These are phyloP conservation scores for Apteryx owenii DNA, from an alignment of 2,113 vertebrate species.

Conservation along the genomic window DNA sequence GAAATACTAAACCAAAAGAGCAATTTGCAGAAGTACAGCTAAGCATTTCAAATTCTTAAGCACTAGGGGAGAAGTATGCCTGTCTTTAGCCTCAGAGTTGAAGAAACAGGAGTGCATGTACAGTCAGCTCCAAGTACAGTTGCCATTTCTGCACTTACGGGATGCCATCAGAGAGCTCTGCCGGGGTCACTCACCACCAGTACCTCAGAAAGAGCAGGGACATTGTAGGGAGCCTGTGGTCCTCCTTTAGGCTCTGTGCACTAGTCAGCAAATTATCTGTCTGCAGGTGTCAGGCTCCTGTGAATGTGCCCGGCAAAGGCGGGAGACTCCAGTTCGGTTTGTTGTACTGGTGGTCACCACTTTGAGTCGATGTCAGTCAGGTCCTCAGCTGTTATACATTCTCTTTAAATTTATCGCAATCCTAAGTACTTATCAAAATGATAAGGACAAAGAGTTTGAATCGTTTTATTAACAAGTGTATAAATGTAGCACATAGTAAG, in stretches of 20 bases:
- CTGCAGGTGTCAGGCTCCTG: neutral
- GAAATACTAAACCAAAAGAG: neutral
- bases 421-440: neutral
- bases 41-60: neutral
- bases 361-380: neutral
- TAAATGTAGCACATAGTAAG: neutral
- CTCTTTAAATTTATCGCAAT: neutral
- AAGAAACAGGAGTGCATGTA: neutral
- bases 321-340: neutral
- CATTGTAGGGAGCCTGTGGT: neutral
- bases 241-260: neutral
- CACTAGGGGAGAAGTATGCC: neutral
- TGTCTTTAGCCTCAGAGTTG: neutral
- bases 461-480: neutral
- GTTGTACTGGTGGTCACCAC: no score
- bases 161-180: neutral
- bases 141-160: neutral
- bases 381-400: neutral
- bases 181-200: neutral
- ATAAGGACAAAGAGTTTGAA: neutral
- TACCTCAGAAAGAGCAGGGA: neutral
- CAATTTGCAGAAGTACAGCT: neutral
- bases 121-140: neutral
- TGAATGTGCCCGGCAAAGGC: neutral
- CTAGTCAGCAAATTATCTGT: rapidly evolving